phyloP scores from a whole-genome alignment of 2,888 invertebrate species.

The Andrena dorsata region DNA sequence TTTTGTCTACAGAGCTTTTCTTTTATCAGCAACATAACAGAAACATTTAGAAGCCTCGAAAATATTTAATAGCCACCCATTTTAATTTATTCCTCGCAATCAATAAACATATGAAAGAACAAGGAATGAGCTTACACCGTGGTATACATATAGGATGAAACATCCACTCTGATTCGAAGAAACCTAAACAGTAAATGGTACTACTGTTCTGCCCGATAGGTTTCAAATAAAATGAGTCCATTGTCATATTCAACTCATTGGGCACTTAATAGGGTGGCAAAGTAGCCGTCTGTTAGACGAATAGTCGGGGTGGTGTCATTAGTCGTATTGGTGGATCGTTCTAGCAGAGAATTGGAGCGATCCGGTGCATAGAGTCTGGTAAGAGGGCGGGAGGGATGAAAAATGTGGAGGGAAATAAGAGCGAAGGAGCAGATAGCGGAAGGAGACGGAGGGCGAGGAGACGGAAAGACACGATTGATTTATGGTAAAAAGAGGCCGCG shows the following conservation, averaged over 20 bases:
- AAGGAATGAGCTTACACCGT: no score
- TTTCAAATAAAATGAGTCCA: not conserved
- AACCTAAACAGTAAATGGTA: no score
- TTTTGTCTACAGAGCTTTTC: no score
- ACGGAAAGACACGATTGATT: constrained; percentile 68
- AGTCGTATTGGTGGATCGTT: constrained; percentile 17
- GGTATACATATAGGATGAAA: no score
- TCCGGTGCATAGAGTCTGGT: constrained; percentile 24
- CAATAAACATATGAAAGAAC: no score
- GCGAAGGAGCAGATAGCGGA: not conserved
- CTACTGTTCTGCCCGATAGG: no score
- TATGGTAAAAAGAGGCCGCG: constrained; percentile 70
- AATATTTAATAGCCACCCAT: no score
- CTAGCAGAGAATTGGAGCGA: constrained; percentile 31
- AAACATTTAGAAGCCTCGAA: no score
- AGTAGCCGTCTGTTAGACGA: constrained; percentile 5
- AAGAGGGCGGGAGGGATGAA: not conserved
- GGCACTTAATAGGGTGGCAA: constrained; percentile 13
- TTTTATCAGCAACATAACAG: no score
- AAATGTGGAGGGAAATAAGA: constrained; percentile 8
- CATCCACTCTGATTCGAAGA: no score
- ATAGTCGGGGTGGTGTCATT: constrained; percentile 15
- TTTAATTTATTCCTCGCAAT: no score
- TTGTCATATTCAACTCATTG: not conserved
- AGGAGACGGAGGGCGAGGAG: constrained; percentile 16